A percentile compares a stretch with the other conserved stretches of the same genome.
Conservation (phyloP, 2,113 vertebrate species). For the Tenebrosternarchus preto region DNA sequence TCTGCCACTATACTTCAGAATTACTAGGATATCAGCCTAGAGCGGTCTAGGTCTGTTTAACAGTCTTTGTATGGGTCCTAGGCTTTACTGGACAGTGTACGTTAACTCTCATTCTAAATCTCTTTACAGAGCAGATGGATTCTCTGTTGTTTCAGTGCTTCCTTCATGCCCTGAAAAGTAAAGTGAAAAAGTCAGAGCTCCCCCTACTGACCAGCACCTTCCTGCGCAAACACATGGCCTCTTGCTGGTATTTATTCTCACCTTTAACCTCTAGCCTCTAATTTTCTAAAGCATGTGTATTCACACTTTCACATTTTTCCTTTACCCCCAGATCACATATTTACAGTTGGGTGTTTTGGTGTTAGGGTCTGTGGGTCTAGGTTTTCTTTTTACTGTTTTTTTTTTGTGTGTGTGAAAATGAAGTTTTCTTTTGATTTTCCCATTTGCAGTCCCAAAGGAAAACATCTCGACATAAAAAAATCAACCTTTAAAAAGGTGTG, state of each 20-base stretch:
- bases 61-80: too few relatives aligned
- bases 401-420: not conserved
- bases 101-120: constrained; percentile 18
- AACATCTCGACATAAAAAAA: constrained; percentile 91
- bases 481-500: constrained; percentile 98
- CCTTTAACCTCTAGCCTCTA: not conserved
- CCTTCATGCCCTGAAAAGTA: constrained; percentile 89
- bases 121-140: constrained; percentile 88
- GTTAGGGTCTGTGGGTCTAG: too few relatives aligned
- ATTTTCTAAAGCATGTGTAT: too few relatives aligned
- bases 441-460: constrained; percentile 84
- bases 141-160: constrained; percentile 86
- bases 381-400: too few relatives aligned
- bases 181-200: constrained; percentile 91
- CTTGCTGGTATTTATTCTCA: constrained; percentile 86
- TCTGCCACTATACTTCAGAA: too few relatives aligned
- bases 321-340: not conserved
- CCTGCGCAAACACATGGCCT: constrained; percentile 88
- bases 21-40: too few relatives aligned
- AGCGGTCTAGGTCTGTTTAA: too few relatives aligned
- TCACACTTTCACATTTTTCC: not conserved
- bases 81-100: constrained; percentile 1
- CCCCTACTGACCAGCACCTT: constrained; percentile 92
- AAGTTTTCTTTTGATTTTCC: not conserved
- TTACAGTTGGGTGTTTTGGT: not conserved